Evolutionary conservation across 2,797 vertebrate genomes (phyloP).

Genomic region (Ptychadena robeensis): DNA sequence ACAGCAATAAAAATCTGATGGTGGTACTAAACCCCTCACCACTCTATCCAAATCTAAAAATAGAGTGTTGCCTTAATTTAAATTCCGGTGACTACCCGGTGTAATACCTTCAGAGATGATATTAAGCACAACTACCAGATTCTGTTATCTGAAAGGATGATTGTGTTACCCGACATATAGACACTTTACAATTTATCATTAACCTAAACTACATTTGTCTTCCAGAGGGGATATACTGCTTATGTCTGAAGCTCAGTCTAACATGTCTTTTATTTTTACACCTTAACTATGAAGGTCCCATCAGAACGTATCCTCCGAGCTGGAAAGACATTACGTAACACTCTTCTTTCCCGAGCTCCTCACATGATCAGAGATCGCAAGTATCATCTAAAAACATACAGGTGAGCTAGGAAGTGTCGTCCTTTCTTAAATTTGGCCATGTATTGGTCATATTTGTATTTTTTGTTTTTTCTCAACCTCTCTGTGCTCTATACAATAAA

Average conservation of each 20-base stretch:
- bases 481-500: too few species aligned
- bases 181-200: not conserved
- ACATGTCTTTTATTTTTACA: slow-evolving; percentile 41
- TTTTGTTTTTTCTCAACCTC: too few species aligned
- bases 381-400: slow-evolving; percentile 96
- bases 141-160: not conserved
- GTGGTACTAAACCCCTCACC: too few species aligned
- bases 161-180: too few species aligned
- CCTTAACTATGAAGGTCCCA: slow-evolving; percentile 78
- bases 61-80: too few species aligned
- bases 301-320: slow-evolving; percentile 93
- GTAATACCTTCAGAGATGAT: too few species aligned
- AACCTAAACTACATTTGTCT: slow-evolving; percentile 44
- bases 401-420: slow-evolving; percentile 78
- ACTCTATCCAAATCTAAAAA: too few species aligned
- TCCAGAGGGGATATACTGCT: not conserved
- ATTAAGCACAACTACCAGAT: not conserved
- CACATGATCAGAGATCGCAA: slow-evolving; percentile 99
- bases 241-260: slow-evolving; percentile 43
- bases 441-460: too few species aligned
- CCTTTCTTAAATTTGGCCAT: too few species aligned
- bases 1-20: too few species aligned
- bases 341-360: slow-evolving; percentile 87
- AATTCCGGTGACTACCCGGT: too few species aligned
- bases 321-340: slow-evolving; percentile 88